Evolutionary conservation across 2,113 vertebrate species (phyloP), one percentile per base, ranked within the genome.

Genomic region (Leptosomus discolor): DNA sequence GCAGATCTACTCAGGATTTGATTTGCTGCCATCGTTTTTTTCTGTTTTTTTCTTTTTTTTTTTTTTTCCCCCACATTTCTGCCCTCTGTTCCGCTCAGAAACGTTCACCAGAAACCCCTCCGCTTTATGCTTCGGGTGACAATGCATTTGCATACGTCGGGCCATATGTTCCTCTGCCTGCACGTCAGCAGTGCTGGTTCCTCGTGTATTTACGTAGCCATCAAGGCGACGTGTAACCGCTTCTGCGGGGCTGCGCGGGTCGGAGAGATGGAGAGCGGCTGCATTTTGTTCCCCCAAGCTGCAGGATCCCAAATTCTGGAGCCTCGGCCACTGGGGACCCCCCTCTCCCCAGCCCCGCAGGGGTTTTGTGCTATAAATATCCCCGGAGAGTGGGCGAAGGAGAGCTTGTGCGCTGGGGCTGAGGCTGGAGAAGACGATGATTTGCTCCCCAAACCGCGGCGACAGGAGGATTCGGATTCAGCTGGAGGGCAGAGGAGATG

Each of bases 171-270:
- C 87, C 78, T 16, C 56, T 43, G 39, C 68, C 48, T 2, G 57
- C 70, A 21, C 41, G 20, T 46, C 92, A 68, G 67, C 43, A 41
- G 51, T 26, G 68, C 61, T 4, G 34, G 4, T 12, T 57, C 74
- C 80, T 29, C 23, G 1, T 0, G 1, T 5, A 6, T 39, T n/a
- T 15, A 7, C 0, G 12, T 16, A 23, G 53, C 0, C 0, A 19
- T 24, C 12, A 2, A 1, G 34, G 34, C 53, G 50, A 27, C 12
- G 39, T 2, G 57, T 9, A 32, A 26, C 67, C 4, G 2, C 46
- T 79, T 63, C 80, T 16, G 43, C 41, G 22, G 20, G 69, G 48
- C 41, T 67, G 34, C 3, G 20, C 12, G 12, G 65, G 57, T 4
- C 41, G 77, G 81, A 21, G 29, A 34, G 68, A 27, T 1, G 32